Conservation (phyloP, 2,113 vertebrate genomes). For the Corvus cornix region DNA sequence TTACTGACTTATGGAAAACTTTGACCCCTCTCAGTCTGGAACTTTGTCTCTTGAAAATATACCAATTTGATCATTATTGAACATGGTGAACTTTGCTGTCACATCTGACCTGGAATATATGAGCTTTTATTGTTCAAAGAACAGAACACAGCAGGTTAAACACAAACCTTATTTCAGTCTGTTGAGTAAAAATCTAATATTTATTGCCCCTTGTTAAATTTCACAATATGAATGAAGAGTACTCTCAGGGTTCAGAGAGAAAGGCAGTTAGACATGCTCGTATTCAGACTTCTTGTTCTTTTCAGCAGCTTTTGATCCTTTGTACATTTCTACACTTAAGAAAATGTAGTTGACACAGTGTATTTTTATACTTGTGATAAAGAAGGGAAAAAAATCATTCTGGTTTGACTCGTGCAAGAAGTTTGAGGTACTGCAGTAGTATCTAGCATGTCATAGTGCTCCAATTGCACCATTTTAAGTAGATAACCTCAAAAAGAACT, state of each 20-base stretch:
- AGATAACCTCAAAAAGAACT: background rate
- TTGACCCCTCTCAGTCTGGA: background rate
- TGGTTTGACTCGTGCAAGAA: background rate
- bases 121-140: background rate
- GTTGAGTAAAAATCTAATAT: background rate
- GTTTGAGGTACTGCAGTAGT: background rate
- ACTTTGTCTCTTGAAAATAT: background rate
- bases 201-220: background rate
- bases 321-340: background rate
- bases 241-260: background rate
- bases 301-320: background rate
- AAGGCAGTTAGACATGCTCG: background rate
- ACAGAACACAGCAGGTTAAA: background rate
- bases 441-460: background rate
- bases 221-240: background rate
- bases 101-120: background rate
- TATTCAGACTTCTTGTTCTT: background rate
- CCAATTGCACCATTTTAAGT: background rate
- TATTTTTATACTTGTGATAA: background rate
- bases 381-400: background rate
- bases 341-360: background rate
- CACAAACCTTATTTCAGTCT: background rate
- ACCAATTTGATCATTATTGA: background rate
- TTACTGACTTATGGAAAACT: background rate
- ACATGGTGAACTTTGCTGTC: background rate